These are phyloP conservation scores for Indicator indicator DNA, from an alignment of 2,113 vertebrate species.

Conservation along the genomic window DNA sequence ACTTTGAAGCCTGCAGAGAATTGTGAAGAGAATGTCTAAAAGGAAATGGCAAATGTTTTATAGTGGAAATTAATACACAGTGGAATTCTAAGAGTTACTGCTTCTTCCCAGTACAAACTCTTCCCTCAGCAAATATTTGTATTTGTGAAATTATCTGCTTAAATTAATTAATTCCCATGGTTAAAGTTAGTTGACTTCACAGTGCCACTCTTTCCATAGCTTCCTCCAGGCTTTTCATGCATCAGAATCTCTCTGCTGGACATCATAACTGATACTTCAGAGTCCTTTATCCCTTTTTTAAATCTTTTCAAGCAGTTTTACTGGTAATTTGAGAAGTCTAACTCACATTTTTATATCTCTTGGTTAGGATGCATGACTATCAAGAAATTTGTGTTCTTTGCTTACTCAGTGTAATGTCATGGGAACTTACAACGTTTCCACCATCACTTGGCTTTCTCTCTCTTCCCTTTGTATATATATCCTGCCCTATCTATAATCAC, in stretches of 20 bases:
- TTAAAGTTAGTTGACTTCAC: background rate
- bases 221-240: background rate
- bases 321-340: background rate
- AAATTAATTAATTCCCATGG: background rate
- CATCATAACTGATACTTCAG: background rate
- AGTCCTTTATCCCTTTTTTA: background rate
- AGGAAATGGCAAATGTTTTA: background rate
- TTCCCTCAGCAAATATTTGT: background rate
- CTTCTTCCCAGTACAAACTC: background rate
- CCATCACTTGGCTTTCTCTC: background rate
- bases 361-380: background rate
- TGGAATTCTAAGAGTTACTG: background rate
- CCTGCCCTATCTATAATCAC: background rate
- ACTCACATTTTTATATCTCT: background rate
- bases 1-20: background rate
- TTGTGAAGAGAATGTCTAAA: background rate
- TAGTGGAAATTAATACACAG: background rate
- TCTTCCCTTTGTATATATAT: background rate
- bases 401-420: background rate
- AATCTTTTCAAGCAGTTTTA: background rate
- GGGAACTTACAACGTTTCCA: accelerated
- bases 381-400: background rate
- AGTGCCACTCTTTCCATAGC: background rate
- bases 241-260: background rate
- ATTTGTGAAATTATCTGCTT: background rate